Evolutionary conservation across 2,797 vertebrate genomes (phyloP).

Genomic region (Gadopsis bispinosus): DNA sequence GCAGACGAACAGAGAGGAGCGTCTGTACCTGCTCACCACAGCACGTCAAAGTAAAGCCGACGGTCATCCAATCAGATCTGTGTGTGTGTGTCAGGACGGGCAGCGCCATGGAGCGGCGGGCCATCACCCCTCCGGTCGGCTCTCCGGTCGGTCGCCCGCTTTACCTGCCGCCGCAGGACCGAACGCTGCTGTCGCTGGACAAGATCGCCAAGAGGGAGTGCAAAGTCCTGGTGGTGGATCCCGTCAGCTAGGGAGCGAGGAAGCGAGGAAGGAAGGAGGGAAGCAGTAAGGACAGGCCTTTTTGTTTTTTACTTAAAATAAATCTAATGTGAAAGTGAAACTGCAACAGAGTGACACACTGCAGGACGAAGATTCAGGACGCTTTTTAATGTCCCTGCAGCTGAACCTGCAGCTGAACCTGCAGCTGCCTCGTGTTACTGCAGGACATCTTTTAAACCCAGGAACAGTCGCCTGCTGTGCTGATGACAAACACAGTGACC

Average conservation of each 20-base stretch:
- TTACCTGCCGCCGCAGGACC: constrained; percentile 91
- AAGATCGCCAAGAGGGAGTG: constrained; percentile 97
- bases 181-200: constrained; percentile 90
- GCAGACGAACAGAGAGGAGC: too few relatives aligned
- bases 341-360: neutral
- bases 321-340: neutral
- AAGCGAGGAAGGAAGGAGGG: neutral
- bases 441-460: neutral
- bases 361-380: neutral
- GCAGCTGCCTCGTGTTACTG: neutral
- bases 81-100: constrained; percentile 85
- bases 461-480: too few relatives aligned
- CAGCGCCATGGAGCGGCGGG: constrained; percentile 94
- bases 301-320: neutral
- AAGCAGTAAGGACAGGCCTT: neutral
- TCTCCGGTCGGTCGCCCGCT: constrained; percentile 92
- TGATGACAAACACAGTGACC: too few relatives aligned
- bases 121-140: constrained; percentile 93
- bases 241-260: constrained; percentile 57
- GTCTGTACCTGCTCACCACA: too few relatives aligned
- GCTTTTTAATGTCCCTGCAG: neutral
- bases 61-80: neutral
- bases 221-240: constrained; percentile 92
- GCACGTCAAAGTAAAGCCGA: too few relatives aligned
- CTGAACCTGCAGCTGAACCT: neutral